These are phyloP conservation scores for Bellardia pandia DNA, from an alignment of 2,888 invertebrate genomes.

Conservation along the genomic window DNA sequence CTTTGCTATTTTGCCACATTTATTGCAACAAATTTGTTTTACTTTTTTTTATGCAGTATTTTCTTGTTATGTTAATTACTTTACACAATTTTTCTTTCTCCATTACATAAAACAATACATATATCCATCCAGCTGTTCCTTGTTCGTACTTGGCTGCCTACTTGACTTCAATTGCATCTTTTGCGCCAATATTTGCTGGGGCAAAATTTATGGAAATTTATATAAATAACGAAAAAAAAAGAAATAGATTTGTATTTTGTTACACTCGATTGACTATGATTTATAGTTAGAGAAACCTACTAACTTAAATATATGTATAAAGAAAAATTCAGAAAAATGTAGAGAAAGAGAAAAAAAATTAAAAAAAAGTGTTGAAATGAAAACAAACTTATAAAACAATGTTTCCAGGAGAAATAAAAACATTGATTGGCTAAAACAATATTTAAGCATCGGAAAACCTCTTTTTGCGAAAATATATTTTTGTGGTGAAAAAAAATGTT, in stretches of 20 bases:
- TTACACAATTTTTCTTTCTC: neutral
- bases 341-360: neutral
- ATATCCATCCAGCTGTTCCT: slow-evolving; percentile 18
- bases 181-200: slow-evolving; percentile 47
- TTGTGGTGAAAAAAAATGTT: no score
- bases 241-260: slow-evolving; percentile 43
- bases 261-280: slow-evolving; percentile 69
- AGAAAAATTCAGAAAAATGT: slow-evolving; percentile 22
- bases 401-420: slow-evolving; percentile 7
- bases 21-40: neutral
- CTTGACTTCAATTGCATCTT: slow-evolving; percentile 11
- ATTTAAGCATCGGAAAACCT: no score
- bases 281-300: slow-evolving; percentile 68
- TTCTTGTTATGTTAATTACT: slow-evolving; percentile 43
- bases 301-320: slow-evolving; percentile 68
- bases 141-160: slow-evolving; percentile 4
- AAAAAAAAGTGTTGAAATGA: slow-evolving; percentile 15
- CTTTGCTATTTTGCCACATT: slow-evolving; percentile 17
- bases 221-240: neutral
- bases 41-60: neutral
- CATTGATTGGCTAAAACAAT: no score
- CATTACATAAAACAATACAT: slow-evolving; percentile 41
- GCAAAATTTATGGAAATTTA: slow-evolving; percentile 58
- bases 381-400: slow-evolving; percentile 8
- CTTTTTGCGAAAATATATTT: no score